Base-by-base conservation (phyloP, 1,140 invertebrate species). In the Chymomyza costata region DNA sequence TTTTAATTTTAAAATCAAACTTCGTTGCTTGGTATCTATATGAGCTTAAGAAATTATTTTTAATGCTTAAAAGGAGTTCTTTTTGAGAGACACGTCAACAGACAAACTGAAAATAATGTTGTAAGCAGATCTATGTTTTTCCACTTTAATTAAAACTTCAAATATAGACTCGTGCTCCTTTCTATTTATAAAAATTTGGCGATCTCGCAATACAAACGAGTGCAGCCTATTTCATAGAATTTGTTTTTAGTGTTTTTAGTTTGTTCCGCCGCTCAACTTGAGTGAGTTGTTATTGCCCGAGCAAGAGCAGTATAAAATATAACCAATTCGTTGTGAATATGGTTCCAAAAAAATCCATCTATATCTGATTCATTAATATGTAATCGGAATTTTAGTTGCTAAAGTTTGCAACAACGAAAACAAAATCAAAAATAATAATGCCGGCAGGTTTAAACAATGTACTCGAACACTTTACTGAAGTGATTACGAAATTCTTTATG, bases 241-340 rank as follows among this genome's bases (percentile, higher is more conserved):
- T 53, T 68, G 56, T 57, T 66, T 39, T 32, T 34, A 39, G 28
- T 21, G 46, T 65, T 65, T 70, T 80, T 41, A 73, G 74, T 81
- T 74, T 81, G 60, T 65, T 68, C 61, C 63, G 65, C 56, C 64
- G 67, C 73, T 80, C 74, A 80, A 80, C 73, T 81, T 57, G 68
- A 78, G 70, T 80, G 64, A 78, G 63, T 66, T 74, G 69, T 68
- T 61, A n/a, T n/a, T 53, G 32, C 13, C 14, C 16, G 47, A 62
- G 35, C 64, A 61, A 56, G 54, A 47, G 38, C 54, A 55, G 41
- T 25, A 80, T 46, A 35, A 19, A 38, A 48, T n/a, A 53, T 47
- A 53, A 38, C 28, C 46, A 70, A 61, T 44, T 50, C 7, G 48
- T 48, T 43, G 35, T 48, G 13, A 50, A 55, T 48, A 51, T 64